A percentile compares a stretch with the other conserved stretches of the same genome.
These are phyloP conservation scores for Microchrysa polita DNA, from an alignment of 2,888 invertebrate genomes.

Conservation along the genomic window DNA sequence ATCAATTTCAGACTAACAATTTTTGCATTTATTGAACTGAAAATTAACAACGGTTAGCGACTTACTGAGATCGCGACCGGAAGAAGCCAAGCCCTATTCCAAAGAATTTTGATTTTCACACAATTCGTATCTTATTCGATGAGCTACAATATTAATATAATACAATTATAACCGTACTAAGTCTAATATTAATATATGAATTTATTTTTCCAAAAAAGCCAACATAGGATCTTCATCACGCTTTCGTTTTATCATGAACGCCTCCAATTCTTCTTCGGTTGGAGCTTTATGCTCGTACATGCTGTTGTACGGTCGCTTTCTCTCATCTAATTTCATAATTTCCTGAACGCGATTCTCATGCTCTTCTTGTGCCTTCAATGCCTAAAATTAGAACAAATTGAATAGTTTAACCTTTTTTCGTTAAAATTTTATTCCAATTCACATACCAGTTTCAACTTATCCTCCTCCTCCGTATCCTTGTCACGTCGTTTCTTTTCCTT, in stretches of 20 bases:
- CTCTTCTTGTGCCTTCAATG: slow-evolving; percentile 73
- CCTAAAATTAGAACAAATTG: slow-evolving; percentile 62
- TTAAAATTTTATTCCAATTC: background rate
- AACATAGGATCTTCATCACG: slow-evolving; percentile 95
- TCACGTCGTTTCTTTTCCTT: slow-evolving; percentile 58
- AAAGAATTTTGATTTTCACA: too few species aligned
- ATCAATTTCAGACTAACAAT: too few species aligned
- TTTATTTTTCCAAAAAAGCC: slow-evolving; percentile 66
- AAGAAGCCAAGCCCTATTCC: too few species aligned
- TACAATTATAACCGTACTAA: too few species aligned
- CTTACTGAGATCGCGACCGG: too few species aligned
- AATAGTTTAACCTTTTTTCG: too few species aligned
- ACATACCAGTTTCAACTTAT: slow-evolving; percentile 68
- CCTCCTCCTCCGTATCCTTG: slow-evolving; percentile 64
- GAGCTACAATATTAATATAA: too few species aligned
- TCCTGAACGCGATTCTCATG: slow-evolving; percentile 71
- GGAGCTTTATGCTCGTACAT: slow-evolving; percentile 86
- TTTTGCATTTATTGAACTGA: too few species aligned
- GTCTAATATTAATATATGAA: too few species aligned
- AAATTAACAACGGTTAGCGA: too few species aligned
- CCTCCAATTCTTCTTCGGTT: slow-evolving; percentile 92
- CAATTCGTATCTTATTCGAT: too few species aligned
- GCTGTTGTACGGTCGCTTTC: slow-evolving; percentile 93
- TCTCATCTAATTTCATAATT: slow-evolving; percentile 80
- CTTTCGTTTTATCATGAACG: slow-evolving; percentile 85